Percentiles rank a stretch among this genome's conserved stretches.
These are phyloP conservation scores for Ceratosolen fusciceps DNA, from an alignment of 1,140 invertebrate species.

Conservation along the genomic window DNA sequence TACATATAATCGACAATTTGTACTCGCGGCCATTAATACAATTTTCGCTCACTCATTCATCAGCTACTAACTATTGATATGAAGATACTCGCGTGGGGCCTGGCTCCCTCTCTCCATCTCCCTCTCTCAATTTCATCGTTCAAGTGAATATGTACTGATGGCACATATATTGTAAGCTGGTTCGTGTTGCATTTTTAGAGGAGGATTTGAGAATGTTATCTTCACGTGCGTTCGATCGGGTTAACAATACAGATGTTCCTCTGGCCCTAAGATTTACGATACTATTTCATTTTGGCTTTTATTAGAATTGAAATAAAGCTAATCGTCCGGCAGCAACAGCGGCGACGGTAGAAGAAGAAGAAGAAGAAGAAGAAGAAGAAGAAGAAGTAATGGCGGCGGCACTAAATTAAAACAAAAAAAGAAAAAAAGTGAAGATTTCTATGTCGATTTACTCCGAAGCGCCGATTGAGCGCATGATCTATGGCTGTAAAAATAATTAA, in stretches of 20 bases:
- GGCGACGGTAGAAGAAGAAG: too few relatives aligned
- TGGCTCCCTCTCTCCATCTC: not conserved
- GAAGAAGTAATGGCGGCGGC: too few relatives aligned
- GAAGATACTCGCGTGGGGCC: not conserved
- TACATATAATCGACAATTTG: not conserved
- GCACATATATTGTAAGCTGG: too few relatives aligned
- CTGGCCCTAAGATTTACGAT: not conserved
- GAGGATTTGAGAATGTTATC: too few relatives aligned
- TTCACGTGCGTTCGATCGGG: too few relatives aligned
- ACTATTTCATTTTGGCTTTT: not conserved
- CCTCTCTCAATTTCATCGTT: not conserved
- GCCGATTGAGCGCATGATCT: slow-evolving; percentile 23
- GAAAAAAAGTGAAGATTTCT: not conserved
- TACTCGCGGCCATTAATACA: not conserved
- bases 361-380: too few relatives aligned
- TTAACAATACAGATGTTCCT: not conserved
- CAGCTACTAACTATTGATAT: slow-evolving; percentile 23
- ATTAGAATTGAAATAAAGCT: not conserved
- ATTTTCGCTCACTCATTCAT: slow-evolving; percentile 45
- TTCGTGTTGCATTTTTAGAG: too few relatives aligned
- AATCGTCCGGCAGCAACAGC: not conserved
- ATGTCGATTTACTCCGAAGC: not conserved
- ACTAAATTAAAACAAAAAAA: not conserved
- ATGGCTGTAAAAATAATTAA: slow-evolving; percentile 37
- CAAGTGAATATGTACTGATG: too few relatives aligned